Evolutionary conservation across 2,797 vertebrate species (phyloP).

Genomic region (Tiaroga cobitis): DNA sequence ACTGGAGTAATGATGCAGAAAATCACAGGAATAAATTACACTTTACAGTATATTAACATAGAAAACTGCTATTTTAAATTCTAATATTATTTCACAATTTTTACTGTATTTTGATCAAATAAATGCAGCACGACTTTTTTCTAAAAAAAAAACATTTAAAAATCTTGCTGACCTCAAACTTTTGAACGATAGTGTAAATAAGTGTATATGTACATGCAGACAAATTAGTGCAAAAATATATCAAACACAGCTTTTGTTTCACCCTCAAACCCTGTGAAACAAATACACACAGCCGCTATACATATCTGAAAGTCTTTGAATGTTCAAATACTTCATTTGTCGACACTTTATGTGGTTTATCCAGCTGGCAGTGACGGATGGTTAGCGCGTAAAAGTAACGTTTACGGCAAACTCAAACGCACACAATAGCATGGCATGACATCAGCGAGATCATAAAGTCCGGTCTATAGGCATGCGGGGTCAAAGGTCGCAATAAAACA

Average conservation of each 20-base stretch:
- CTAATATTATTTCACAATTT: not conserved
- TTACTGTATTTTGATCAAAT: not conserved
- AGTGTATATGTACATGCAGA: not conserved
- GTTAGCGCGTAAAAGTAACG: not conserved
- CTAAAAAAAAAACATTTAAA: too few species aligned
- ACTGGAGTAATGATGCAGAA: not conserved
- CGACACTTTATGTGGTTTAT: constrained; percentile 6
- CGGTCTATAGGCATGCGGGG: not conserved
- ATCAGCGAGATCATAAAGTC: not conserved
- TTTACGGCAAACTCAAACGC: too few species aligned
- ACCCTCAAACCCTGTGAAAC: not conserved
- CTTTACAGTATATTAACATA: not conserved
- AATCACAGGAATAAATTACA: not conserved
- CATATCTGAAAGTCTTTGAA: not conserved
- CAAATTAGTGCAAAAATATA: not conserved
- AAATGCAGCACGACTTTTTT: not conserved
- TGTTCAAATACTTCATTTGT: constrained; percentile 10
- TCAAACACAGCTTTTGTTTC: not conserved
- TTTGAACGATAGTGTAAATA: not conserved
- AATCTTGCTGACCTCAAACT: not conserved
- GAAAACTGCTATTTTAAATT: not conserved
- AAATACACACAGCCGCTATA: not conserved
- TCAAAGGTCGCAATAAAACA: constrained; percentile 13
- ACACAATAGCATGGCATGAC: not conserved
- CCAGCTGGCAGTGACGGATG: constrained; percentile 34